phyloP scores from a whole-genome alignment of 2,797 vertebrate species.

The Hafferia zeledoni region DNA sequence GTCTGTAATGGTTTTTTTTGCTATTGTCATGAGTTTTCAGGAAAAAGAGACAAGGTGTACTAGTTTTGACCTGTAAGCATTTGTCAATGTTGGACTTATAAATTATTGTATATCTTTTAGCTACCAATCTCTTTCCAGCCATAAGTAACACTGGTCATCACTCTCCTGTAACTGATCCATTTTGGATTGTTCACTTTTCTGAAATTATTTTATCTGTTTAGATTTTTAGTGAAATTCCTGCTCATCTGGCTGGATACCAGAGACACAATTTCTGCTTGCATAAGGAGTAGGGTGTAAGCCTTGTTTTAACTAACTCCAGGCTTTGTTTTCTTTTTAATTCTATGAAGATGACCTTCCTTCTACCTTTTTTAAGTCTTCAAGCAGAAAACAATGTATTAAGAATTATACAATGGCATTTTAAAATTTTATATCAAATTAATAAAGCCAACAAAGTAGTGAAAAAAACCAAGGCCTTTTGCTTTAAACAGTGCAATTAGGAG shows the following conservation, averaged over 20 bases:
- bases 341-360: neutral
- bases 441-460: neutral
- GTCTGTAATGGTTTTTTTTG: conserved; percentile 56
- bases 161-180: conserved; percentile 34
- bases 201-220: conserved; percentile 47
- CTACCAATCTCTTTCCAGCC: conserved; percentile 31
- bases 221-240: conserved; percentile 1
- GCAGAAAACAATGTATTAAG: neutral
- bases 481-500: conserved; percentile 4
- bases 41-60: conserved; percentile 40
- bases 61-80: conserved; percentile 36
- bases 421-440: neutral
- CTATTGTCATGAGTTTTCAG: conserved; percentile 47
- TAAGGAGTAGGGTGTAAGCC: neutral
- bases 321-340: neutral
- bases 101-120: conserved; percentile 47
- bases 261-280: neutral
- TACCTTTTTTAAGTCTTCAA: neutral
- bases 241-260: neutral
- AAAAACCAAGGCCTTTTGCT: neutral
- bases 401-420: neutral
- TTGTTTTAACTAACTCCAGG: neutral
- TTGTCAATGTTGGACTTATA: conserved; percentile 54
- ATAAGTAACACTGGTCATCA: conserved; percentile 42
- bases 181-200: neutral